A percentile compares a stretch with the other conserved stretches of the same genome.
These are phyloP conservation scores for mouse (Mus musculus) DNA, from an alignment of 2,113 vertebrate species.

Conservation along the genomic window DNA sequence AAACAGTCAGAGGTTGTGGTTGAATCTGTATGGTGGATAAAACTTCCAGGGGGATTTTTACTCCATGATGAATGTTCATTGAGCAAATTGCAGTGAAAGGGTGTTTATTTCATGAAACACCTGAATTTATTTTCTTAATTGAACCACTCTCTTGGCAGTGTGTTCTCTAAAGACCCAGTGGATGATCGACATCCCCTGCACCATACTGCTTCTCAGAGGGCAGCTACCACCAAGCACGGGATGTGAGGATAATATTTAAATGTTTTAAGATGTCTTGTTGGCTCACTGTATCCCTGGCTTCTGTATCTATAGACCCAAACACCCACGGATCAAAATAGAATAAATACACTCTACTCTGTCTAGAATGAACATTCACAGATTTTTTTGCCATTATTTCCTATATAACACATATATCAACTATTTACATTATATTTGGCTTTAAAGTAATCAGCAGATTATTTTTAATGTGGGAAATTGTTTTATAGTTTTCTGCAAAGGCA, in stretches of 20 bases:
- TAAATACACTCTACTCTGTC: background rate
- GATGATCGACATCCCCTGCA: background rate
- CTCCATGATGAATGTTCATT: background rate
- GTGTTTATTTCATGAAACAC: conserved; percentile 58
- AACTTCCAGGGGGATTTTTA: conserved; percentile 14
- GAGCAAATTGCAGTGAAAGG: background rate
- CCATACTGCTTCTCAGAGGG: background rate
- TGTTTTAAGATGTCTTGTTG: background rate
- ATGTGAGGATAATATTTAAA: background rate
- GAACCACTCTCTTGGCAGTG: background rate
- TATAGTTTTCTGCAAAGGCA: background rate
- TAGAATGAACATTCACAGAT: background rate
- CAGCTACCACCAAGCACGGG: background rate
- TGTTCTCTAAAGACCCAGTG: background rate
- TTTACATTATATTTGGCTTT: background rate
- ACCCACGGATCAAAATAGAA: background rate
- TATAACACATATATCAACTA: no score
- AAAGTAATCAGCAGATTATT: background rate
- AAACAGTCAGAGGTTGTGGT: conserved; percentile 26
- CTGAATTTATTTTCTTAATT: conserved; percentile 58
- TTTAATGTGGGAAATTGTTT: background rate
- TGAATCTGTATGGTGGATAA: conserved; percentile 26
- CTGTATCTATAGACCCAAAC: background rate
- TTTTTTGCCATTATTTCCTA: background rate
- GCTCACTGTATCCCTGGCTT: background rate